phyloP scores from a whole-genome alignment of 2,797 vertebrate species.

The Tapirus indicus region DNA sequence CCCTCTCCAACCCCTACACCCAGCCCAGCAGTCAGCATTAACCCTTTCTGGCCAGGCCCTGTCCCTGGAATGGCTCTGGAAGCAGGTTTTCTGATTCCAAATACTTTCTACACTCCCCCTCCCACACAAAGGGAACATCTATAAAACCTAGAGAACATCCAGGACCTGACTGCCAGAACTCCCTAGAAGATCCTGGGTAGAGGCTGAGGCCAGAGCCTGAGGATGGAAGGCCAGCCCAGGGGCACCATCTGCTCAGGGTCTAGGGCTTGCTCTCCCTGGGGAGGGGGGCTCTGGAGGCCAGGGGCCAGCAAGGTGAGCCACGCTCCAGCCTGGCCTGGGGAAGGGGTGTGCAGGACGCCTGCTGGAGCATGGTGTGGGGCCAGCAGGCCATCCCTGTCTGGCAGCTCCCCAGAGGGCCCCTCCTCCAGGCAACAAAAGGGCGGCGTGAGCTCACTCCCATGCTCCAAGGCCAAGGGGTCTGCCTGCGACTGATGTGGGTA shows the following conservation, averaged over 20 bases:
- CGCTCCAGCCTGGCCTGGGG: background rate
- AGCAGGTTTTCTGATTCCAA: background rate
- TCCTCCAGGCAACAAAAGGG: background rate
- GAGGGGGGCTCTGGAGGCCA: background rate
- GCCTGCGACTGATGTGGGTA: background rate
- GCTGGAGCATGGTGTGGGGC: background rate
- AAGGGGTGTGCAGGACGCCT: background rate
- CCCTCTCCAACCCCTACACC: background rate
- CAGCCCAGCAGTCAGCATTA: background rate
- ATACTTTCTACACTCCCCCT: background rate
- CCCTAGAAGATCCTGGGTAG: background rate
- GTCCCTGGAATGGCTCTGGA: background rate
- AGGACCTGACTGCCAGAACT: background rate
- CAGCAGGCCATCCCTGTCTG: background rate
- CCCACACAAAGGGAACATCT: background rate
- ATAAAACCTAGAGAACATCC: background rate
- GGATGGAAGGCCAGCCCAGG: background rate
- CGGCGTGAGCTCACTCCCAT: background rate
- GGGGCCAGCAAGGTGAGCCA: background rate
- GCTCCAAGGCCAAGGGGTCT: background rate
- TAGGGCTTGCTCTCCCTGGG: background rate
- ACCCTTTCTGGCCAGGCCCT: background rate
- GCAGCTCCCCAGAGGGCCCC: background rate
- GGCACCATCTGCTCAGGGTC: background rate
- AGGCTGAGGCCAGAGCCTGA: background rate